phyloP scores from a whole-genome alignment of 1,140 invertebrate species.

The Bombus difficillimus region DNA sequence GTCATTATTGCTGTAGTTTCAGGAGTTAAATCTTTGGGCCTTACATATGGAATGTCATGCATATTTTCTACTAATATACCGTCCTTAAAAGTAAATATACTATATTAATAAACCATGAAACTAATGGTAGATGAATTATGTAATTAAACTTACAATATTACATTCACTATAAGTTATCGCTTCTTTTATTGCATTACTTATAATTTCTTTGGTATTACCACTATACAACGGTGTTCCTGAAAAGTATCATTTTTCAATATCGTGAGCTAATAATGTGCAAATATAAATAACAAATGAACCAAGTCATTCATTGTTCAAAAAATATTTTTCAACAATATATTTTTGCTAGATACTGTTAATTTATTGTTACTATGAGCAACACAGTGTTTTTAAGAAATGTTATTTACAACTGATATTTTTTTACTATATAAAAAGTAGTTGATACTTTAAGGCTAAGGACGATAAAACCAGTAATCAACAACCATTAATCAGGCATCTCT shows the following conservation, averaged over 20 bases:
- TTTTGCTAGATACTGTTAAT: neutral
- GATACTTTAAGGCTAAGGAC: neutral
- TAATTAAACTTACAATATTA: constrained; percentile 82
- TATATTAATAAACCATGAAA: neutral
- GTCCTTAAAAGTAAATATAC: constrained; percentile 84
- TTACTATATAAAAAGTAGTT: neutral
- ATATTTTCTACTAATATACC: constrained; percentile 93
- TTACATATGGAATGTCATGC: constrained; percentile 92
- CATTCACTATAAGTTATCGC: constrained; percentile 84
- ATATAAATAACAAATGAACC: neutral
- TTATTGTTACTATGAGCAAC: neutral
- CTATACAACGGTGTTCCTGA: constrained; percentile 85
- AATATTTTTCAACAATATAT: neutral
- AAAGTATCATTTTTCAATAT: constrained; percentile 55
- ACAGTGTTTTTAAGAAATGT: neutral
- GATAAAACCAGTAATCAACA: neutral
- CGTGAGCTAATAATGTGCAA: neutral
- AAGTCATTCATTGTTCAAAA: neutral
- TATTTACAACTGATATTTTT: constrained; percentile 7
- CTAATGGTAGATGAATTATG: neutral
- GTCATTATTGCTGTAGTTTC: constrained; percentile 90
- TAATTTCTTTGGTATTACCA: constrained; percentile 81
- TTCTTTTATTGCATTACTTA: constrained; percentile 84
- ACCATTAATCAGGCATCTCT: neutral
- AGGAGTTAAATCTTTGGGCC: constrained; percentile 84